Base-by-base conservation (phyloP, 2,113 vertebrate species). In the Clarias macrocephalus region DNA sequence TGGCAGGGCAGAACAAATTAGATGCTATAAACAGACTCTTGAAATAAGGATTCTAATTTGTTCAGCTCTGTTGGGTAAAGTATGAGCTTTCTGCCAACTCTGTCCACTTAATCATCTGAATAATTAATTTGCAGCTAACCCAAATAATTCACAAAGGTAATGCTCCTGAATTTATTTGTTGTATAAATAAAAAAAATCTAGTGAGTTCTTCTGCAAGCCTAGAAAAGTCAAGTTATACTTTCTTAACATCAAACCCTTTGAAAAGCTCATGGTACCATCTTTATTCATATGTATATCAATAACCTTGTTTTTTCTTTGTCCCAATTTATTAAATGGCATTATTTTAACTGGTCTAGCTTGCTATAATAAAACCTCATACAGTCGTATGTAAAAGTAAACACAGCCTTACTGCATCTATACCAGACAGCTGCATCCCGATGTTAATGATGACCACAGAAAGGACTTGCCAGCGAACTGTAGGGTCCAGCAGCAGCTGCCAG, bases 381-480 rank as follows among this genome's bases (percentile, higher is more conserved):
- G 62, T 82, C 25, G 86, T 56, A 13, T 75, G 80, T 57, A 80
- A 68, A 75, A 72, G 28, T 82, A 73, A 85, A 87, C 82, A 77
- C 62, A 70, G 60, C 7, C 97, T 97, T 92, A 98, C 97, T 0
- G 97, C 96, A 59, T 98, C 97, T 0, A 98, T 98, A 65, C 97
- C 97, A 0, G 97, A 98, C 86, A 98, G 95, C 94, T 98, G 97
- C 97, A 98, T 97, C 89, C 97, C 97, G 0, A 96, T 94, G 73
- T 96, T 97, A 93, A 98, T 93, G 92, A 97, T 95, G 82, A 91
- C 91, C 88, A 98, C 96, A 0, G 96, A 97, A 63, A 97, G 91
- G 82, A 95, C 94, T 89, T 98, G 97, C 96, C 96, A 96, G 85
- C 93, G 94, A 56, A 97, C 93, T 0, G 94, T 90, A 28, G 81